phyloP scores from a whole-genome alignment of 2,888 invertebrate species.

The Elysia crispata region DNA sequence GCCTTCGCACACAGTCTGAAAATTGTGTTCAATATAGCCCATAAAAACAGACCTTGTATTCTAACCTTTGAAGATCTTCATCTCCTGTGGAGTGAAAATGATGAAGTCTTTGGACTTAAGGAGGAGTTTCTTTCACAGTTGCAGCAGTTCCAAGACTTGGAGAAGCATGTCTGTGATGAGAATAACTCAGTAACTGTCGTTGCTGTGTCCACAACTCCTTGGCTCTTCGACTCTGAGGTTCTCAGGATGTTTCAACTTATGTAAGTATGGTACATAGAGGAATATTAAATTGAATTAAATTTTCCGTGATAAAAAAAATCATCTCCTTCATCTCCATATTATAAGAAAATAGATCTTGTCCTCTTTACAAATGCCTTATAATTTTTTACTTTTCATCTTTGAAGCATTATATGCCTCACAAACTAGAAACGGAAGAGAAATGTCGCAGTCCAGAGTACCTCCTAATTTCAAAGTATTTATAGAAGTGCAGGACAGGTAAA shows the following conservation, averaged over 20 bases:
- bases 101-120: background rate
- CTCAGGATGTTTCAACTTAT: background rate
- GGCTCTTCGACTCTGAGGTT: background rate
- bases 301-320: too few relatives aligned
- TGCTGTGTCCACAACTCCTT: background rate
- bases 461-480: too few relatives aligned
- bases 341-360: too few relatives aligned
- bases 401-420: too few relatives aligned
- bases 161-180: background rate
- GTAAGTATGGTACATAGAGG: background rate
- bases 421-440: too few relatives aligned
- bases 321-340: too few relatives aligned
- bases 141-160: background rate
- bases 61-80: background rate
- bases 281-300: too few relatives aligned
- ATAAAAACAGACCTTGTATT: background rate
- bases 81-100: background rate
- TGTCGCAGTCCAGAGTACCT: too few relatives aligned
- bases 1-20: background rate
- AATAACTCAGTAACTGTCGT: background rate
- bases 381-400: background rate
- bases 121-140: background rate
- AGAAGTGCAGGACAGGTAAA: too few relatives aligned
- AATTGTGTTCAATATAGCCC: background rate
- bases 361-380: too few relatives aligned